Conservation (phyloP, 2,888 invertebrate species). For the Tenthredo notha region DNA sequence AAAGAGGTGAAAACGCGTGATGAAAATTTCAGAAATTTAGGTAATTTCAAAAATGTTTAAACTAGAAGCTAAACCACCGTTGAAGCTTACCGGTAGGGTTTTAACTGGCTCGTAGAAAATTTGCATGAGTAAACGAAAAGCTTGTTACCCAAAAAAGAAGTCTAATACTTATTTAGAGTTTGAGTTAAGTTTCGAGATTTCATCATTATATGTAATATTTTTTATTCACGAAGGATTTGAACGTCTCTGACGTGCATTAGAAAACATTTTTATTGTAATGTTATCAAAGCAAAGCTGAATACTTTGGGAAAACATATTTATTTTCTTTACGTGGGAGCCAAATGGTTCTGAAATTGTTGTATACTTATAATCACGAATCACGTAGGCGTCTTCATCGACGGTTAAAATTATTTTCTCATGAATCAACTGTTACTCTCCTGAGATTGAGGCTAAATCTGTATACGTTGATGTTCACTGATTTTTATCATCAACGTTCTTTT, state of each 20-base stretch:
- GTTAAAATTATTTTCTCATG: not conserved
- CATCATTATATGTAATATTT: not conserved
- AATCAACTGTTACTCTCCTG: not conserved
- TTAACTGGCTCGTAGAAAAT: not conserved
- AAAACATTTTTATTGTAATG: slow-evolving; percentile 6
- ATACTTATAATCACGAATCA: not conserved
- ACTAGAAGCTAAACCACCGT: not conserved
- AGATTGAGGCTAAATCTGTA: not conserved
- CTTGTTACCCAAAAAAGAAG: not conserved
- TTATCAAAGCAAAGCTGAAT: not conserved
- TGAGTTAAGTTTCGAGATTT: not conserved
- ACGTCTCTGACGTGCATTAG: not conserved
- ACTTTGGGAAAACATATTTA: not conserved
- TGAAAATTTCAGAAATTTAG: not conserved
- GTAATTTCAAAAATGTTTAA: not conserved
- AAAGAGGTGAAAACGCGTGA: not conserved
- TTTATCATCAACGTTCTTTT: not conserved
- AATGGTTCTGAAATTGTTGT: not conserved
- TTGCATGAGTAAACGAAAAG: too few relatives aligned
- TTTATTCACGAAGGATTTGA: not conserved
- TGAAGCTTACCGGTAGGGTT: not conserved
- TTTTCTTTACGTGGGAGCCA: not conserved
- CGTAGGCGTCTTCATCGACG: slow-evolving; percentile 11
- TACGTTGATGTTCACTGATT: not conserved
- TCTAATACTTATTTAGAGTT: not conserved